Evolutionary conservation across 2,797 vertebrate species (phyloP).

Genomic region (Typhlichthys subterraneus): DNA sequence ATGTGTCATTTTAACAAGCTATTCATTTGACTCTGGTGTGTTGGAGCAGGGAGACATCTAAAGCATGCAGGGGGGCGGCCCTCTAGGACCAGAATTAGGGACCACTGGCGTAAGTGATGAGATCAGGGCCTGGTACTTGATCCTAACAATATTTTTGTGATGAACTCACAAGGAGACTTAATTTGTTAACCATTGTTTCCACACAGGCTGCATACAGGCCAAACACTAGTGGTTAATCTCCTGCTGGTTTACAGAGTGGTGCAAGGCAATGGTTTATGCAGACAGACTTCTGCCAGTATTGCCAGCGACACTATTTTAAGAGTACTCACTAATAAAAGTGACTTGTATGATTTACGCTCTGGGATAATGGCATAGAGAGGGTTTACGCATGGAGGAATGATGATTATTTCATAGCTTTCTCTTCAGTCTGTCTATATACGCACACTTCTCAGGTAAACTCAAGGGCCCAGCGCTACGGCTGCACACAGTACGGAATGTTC

Average conservation of each 20-base stretch:
- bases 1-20: no score
- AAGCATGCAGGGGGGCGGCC: no score
- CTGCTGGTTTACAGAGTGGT: conserved; percentile 29
- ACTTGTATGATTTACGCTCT: conserved; percentile 26
- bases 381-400: conserved; percentile 25
- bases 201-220: conserved; percentile 15
- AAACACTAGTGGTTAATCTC: conserved; percentile 40
- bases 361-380: conserved; percentile 21
- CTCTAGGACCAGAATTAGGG: no score
- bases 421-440: conserved; percentile 8
- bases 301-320: neutral
- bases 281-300: conserved; percentile 21
- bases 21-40: no score
- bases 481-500: conserved; percentile 54
- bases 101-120: conserved; percentile 26
- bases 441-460: conserved; percentile 45
- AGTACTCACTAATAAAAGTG: neutral
- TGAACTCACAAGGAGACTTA: conserved; percentile 10
- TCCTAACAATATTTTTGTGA: conserved; percentile 9
- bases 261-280: conserved; percentile 18
- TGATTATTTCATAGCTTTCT: conserved; percentile 39
- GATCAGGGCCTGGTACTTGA: conserved; percentile 24
- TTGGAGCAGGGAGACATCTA: no score
- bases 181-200: conserved; percentile 31
- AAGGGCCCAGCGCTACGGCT: conserved; percentile 20